phyloP scores from a whole-genome alignment of 1,140 invertebrate genomes.

The Mylabris phalerata region DNA sequence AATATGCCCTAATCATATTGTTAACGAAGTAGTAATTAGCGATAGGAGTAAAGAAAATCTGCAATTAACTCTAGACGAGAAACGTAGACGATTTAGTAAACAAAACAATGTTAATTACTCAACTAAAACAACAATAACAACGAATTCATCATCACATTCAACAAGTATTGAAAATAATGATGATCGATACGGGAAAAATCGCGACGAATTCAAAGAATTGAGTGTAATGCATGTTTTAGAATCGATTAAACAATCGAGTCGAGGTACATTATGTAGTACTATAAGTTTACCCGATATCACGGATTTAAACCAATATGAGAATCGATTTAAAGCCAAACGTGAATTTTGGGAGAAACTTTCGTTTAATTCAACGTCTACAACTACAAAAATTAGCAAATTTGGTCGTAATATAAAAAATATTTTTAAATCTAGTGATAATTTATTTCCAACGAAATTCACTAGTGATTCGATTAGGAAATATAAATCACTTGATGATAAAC shows the following conservation, averaged over 20 bases:
- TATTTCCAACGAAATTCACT: too few relatives aligned
- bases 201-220: constrained; percentile 6
- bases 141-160: background rate
- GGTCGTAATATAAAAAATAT: too few relatives aligned
- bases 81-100: constrained; percentile 5
- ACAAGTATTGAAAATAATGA: background rate
- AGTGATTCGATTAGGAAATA: background rate
- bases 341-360: constrained; percentile 21
- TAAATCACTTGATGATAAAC: constrained; percentile 15
- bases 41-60: background rate
- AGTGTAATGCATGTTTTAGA: constrained; percentile 18
- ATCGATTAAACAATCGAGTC: constrained; percentile 5
- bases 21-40: constrained; percentile 19
- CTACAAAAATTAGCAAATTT: background rate
- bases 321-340: background rate
- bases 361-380: constrained; percentile 1
- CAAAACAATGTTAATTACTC: constrained; percentile 1
- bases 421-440: too few relatives aligned
- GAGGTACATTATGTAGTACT: background rate
- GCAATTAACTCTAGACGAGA: background rate
- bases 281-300: constrained; percentile 19
- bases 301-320: background rate
- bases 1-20: constrained; percentile 33
- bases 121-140: background rate
- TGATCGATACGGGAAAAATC: background rate